Base-by-base conservation (phyloP, 1,140 invertebrate genomes). In the Coptotermes formosanus region DNA sequence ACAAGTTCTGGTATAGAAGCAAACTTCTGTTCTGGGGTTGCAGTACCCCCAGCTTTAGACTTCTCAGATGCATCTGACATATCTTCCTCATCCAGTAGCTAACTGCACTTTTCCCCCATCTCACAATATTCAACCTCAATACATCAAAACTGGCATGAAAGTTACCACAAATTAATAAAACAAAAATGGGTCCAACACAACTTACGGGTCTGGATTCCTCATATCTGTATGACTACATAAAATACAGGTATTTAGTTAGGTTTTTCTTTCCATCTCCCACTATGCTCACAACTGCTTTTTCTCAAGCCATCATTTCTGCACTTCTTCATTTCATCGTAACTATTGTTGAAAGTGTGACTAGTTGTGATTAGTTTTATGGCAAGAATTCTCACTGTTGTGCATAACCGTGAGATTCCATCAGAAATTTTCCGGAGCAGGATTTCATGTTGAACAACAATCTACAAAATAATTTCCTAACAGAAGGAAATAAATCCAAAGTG, bases 121-220 rank as follows among this genome's bases (percentile, higher is more conserved):
- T 95, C 94, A 87, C 93, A 92, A 87, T 93, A 93, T 88, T 95
- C 94, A 87, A 94, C 92, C 94, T 95, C 87, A 88, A 87, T 90
- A 88, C 55, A 86, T 11, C 9, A 23, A 44, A 52, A 48, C 2
- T 9, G 84, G 44, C 12, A 59, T 38, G 8, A 64, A 59, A 84
- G n/a, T 25, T 32, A 38, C 48, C 30, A 44, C n/a, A 81, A 32
- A 85, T 81, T 30, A 81, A 11, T n/a, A 30, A 19, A 16, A 23
- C 85, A 75, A 69, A 23, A 59, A 82, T 23, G 43, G 25, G 8
- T 84, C 23, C 25, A 64, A 84, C 16, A 52, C 9, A 84, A 16
- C 12, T 52, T 55, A 84, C 14, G 84, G 19, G 3, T 23, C 8
- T 4, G 19, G 3, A 45, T 25, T 82, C 43, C 25, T 30, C 16